Base-by-base conservation (phyloP, 2,888 invertebrate species). In the Homarus gammarus region DNA sequence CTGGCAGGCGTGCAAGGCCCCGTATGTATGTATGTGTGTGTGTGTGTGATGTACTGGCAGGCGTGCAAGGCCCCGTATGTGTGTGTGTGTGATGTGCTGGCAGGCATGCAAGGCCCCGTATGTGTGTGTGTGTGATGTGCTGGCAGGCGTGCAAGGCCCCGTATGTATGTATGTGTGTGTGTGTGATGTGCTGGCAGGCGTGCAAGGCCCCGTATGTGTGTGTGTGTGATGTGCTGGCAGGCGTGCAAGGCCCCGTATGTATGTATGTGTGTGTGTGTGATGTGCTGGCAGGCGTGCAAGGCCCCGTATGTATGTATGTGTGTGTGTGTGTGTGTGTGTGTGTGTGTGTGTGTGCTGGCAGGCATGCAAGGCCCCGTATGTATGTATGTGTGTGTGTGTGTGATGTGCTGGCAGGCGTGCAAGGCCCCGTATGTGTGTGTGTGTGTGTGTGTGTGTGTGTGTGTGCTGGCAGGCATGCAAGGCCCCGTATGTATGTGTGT, bases 101-200 rank as follows among this genome's bases (percentile, higher is more conserved):
- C n/a, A n/a, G n/a, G n/a, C n/a, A n/a, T n/a, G n/a, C n/a, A n/a
- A n/a, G n/a, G n/a, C n/a, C n/a, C n/a, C n/a, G n/a, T n/a, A n/a
- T n/a, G 70, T 70, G 70, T 70, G 70, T 70, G 70, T 70, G 70
- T 70, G n/a, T n/a, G n/a, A n/a, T n/a, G n/a, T n/a, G n/a, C n/a
- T n/a, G n/a, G n/a, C n/a, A n/a, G n/a, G n/a, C n/a, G n/a, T n/a
- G n/a, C n/a, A n/a, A n/a, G n/a, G n/a, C n/a, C n/a, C n/a, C n/a
- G n/a, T n/a, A n/a, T n/a, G n/a, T n/a, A n/a, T n/a, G n/a, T n/a
- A n/a, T n/a, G n/a, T n/a, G n/a, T n/a, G n/a, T n/a, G n/a, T n/a
- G n/a, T n/a, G n/a, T n/a, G n/a, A n/a, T n/a, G n/a, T n/a, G n/a
- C n/a, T n/a, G n/a, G 12, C 44, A 12, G 6, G 44, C 44, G 44